Conservation (phyloP, 2,888 invertebrate genomes). For the Cistogaster globosa region DNA sequence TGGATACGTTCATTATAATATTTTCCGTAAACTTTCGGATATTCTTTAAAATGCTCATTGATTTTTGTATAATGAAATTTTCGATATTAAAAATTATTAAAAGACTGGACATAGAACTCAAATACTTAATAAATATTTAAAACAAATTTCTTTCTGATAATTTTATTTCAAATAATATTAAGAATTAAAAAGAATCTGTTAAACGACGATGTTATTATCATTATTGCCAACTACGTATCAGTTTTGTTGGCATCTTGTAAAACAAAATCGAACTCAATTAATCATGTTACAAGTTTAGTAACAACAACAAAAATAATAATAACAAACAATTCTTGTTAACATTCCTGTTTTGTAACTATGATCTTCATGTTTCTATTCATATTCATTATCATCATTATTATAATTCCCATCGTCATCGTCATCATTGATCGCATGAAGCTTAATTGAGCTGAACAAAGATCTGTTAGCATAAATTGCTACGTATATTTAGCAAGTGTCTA, state of each 20-base stretch:
- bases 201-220: too few species aligned
- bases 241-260: constrained; percentile 32
- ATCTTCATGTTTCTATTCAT: constrained; percentile 6
- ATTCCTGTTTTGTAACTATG: constrained; percentile 29
- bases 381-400: constrained; percentile 1
- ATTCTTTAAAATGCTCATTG: too few species aligned
- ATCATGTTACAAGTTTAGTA: constrained; percentile 38
- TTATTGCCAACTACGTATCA: too few species aligned
- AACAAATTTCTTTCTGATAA: too few species aligned
- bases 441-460: constrained; percentile 34
- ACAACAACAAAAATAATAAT: constrained; percentile 12
- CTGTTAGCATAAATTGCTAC: constrained; percentile 27
- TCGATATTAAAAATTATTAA: too few species aligned
- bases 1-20: too few species aligned
- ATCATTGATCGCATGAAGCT: constrained; percentile 4
- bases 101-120: too few species aligned
- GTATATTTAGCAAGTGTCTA: constrained; percentile 31
- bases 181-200: too few species aligned
- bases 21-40: too few species aligned
- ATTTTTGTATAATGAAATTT: too few species aligned
- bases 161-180: too few species aligned
- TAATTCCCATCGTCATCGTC: constrained; percentile 22
- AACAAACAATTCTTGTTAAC: constrained; percentile 52
- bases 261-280: constrained; percentile 52
- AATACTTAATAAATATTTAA: too few species aligned